Conservation (phyloP, 2,797 vertebrate genomes). For the Bufotes viridis region DNA sequence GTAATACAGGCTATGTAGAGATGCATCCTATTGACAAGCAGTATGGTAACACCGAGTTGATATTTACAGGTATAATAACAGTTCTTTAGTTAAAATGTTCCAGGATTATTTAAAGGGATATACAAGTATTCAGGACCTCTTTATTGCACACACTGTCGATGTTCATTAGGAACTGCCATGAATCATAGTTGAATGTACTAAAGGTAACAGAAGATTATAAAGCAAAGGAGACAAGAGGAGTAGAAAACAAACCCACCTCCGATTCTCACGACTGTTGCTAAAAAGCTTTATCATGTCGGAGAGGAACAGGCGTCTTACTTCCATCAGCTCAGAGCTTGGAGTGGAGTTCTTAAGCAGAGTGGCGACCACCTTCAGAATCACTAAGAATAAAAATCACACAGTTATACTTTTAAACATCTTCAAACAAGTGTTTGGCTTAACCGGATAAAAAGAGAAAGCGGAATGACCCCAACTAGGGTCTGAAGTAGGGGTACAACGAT, state of each 20-base stretch:
- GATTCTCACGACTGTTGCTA: slow-evolving; percentile 97
- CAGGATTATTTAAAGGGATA: too few species aligned
- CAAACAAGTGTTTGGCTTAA: neutral
- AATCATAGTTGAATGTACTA: neutral
- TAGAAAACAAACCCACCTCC: slow-evolving; percentile 79
- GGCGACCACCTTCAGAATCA: slow-evolving; percentile 98
- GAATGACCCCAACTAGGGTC: too few species aligned
- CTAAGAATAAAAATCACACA: slow-evolving; percentile 72
- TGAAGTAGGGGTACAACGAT: too few species aligned
- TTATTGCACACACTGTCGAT: neutral
- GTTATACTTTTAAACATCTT: neutral
- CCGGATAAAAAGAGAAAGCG: too few species aligned
- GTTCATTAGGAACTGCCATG: neutral
- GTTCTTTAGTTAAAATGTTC: too few species aligned
- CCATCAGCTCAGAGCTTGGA: slow-evolving; percentile 96
- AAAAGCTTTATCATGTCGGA: slow-evolving; percentile 99
- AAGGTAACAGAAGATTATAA: neutral
- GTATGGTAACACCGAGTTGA: too few species aligned
- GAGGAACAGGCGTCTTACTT: slow-evolving; percentile 95
- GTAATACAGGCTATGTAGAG: too few species aligned
- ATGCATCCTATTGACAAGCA: too few species aligned
- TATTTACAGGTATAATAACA: too few species aligned
- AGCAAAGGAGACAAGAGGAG: neutral
- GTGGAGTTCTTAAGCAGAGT: slow-evolving; percentile 95
- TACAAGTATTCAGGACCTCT: neutral